phyloP scores from a whole-genome alignment of 2,113 vertebrate genomes.

The Dromiciops gliroides region DNA sequence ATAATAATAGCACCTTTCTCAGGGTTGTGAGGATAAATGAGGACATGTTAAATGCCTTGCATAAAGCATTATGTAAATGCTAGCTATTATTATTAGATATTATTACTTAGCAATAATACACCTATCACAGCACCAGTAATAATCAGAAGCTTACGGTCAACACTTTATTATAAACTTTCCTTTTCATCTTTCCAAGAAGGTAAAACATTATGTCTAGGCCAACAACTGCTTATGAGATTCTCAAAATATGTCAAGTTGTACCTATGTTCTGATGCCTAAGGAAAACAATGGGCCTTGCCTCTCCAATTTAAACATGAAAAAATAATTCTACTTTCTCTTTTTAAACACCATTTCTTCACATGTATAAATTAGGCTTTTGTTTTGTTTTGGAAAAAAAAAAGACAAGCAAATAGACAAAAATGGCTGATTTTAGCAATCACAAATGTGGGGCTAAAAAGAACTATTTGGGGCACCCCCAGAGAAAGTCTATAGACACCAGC shows the following conservation, averaged over 20 bases:
- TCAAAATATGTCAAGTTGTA: conserved; percentile 20
- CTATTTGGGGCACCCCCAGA: neutral
- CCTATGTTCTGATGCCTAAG: conserved; percentile 35
- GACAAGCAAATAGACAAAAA: too few species aligned
- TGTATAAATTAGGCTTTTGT: too few species aligned
- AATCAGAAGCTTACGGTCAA: neutral
- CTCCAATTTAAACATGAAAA: neutral
- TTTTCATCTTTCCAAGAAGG: neutral
- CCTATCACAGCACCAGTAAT: neutral
- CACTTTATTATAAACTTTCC: neutral
- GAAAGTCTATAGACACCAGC: conserved; percentile 27
- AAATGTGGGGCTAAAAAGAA: conserved; percentile 61
- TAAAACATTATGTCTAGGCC: neutral
- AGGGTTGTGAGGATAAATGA: neutral
- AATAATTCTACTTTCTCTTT: conserved; percentile 2
- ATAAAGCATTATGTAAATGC: neutral
- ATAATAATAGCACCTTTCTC: neutral
- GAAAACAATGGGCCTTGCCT: conserved; percentile 1
- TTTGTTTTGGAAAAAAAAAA: too few species aligned
- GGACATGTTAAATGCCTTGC: neutral
- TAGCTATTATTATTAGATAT: too few species aligned
- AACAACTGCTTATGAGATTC: conserved; percentile 32
- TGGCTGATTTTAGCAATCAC: conserved; percentile 40
- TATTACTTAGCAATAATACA: too few species aligned
- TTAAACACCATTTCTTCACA: conserved; percentile 32